These are phyloP conservation scores for Sardinella longiceps DNA, from an alignment of 2,797 vertebrate species.

Conservation along the genomic window DNA sequence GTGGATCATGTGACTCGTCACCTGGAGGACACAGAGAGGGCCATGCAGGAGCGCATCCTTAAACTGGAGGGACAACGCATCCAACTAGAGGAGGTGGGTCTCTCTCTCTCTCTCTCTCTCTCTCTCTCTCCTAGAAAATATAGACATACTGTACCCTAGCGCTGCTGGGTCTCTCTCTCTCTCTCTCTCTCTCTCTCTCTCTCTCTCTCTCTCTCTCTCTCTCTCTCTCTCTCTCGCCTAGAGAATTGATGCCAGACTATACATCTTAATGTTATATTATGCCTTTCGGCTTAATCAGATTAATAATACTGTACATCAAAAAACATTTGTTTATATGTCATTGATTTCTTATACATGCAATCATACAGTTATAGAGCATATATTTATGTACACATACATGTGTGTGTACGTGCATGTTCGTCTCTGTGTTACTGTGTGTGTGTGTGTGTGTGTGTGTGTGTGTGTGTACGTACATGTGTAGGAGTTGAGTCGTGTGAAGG, in stretches of 20 bases:
- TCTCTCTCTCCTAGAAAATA: no score
- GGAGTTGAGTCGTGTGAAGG: slow-evolving; percentile 86
- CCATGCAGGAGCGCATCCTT: slow-evolving; percentile 84
- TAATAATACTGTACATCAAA: no score
- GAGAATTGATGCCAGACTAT: no score
- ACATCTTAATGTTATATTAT: no score
- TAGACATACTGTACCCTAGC: no score
- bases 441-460: not conserved
- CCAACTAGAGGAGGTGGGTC: slow-evolving; percentile 85
- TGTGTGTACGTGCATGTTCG: not conserved
- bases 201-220: not conserved
- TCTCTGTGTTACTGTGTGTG: no score
- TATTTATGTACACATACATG: no score
- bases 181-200: not conserved
- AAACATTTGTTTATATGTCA: no score
- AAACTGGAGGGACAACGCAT: slow-evolving; percentile 83
- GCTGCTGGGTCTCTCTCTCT: no score
- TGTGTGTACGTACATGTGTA: slow-evolving; percentile 51
- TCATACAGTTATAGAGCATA: no score
- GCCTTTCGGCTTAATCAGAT: no score
- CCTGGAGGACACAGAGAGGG: slow-evolving; percentile 80
- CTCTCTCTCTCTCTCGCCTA: not conserved
- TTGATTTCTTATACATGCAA: no score
- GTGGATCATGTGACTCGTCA: slow-evolving; percentile 82
- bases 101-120: not conserved